Evolutionary conservation across 2,888 invertebrate genomes (phyloP).

Genomic region (Corythucha ciliata): DNA sequence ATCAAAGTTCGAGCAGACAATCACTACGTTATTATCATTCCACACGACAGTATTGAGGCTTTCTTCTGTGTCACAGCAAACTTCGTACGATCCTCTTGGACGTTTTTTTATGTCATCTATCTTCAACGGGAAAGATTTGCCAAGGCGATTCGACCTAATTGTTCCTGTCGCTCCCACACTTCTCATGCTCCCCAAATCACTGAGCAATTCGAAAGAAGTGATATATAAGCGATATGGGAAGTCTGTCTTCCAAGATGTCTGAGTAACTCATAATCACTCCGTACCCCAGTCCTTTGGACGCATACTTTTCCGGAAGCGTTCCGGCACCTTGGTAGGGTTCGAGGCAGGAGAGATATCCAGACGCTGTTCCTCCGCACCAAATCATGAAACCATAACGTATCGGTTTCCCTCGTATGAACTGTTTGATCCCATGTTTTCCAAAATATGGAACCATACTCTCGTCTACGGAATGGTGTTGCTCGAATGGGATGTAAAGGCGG

Average conservation of each 20-base stretch:
- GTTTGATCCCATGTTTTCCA: slow-evolving; percentile 8
- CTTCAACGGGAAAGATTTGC: slow-evolving; percentile 5
- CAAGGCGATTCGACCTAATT: slow-evolving; percentile 2
- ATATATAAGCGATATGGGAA: slow-evolving; percentile 2
- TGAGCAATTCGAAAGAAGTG: slow-evolving; percentile 3
- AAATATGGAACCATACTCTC: slow-evolving; percentile 14
- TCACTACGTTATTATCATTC: slow-evolving; percentile 23
- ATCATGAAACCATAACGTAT: slow-evolving; percentile 4
- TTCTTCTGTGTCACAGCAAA: neutral
- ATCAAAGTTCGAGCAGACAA: slow-evolving; percentile 12
- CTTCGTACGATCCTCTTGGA: slow-evolving; percentile 1
- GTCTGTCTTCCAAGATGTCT: neutral
- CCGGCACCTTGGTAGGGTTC: slow-evolving; percentile 1
- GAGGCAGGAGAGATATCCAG: neutral
- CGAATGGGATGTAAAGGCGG: slow-evolving; percentile 1
- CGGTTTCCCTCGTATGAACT: slow-evolving; percentile 3
- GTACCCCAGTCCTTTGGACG: neutral
- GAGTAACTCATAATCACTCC: slow-evolving; percentile 5
- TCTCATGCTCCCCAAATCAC: neutral
- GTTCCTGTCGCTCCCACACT: slow-evolving; percentile 2
- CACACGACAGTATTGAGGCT: slow-evolving; percentile 13
- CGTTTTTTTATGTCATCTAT: too few relatives aligned
- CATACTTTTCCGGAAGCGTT: slow-evolving; percentile 1
- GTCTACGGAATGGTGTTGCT: slow-evolving; percentile 7
- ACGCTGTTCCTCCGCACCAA: slow-evolving; percentile 7